Percentiles rank a stretch among this genome's conserved stretches.
Evolutionary conservation across 2,888 invertebrate genomes (phyloP).

Genomic region (Hypolimnas misippus): DNA sequence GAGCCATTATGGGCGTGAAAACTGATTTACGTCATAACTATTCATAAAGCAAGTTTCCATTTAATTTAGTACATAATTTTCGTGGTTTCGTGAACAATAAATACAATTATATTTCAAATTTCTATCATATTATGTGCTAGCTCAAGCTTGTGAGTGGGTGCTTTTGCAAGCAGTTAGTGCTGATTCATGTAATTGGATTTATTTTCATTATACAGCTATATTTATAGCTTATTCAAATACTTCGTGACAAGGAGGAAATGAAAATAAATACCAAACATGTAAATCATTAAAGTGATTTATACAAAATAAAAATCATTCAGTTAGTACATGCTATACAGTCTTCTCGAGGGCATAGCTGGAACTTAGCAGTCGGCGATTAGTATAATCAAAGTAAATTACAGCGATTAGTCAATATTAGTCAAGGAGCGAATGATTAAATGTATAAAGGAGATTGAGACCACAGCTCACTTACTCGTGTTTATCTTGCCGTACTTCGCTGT

Average conservation of each 20-base stretch:
- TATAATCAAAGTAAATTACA: constrained; percentile 67
- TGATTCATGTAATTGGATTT: constrained; percentile 57
- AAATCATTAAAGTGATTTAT: constrained; percentile 33
- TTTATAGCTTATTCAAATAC: neutral
- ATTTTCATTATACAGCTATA: constrained; percentile 50
- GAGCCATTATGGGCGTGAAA: constrained; percentile 22
- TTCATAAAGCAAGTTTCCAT: constrained; percentile 40
- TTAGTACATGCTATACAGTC: constrained; percentile 72
- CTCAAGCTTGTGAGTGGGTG: constrained; percentile 70
- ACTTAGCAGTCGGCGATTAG: constrained; percentile 68
- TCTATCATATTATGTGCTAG: constrained; percentile 54
- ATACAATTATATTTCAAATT: constrained; percentile 43
- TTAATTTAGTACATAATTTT: constrained; percentile 24
- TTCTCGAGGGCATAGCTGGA: constrained; percentile 63
- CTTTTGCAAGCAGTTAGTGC: constrained; percentile 79
- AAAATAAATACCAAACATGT: constrained; percentile 54
- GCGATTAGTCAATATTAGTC: constrained; percentile 79
- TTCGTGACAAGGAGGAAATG: constrained; percentile 23
- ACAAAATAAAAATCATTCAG: constrained; percentile 45
- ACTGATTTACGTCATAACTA: constrained; percentile 39
- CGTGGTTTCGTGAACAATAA: constrained; percentile 38
- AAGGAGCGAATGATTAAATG: constrained; percentile 74
- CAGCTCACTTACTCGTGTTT: constrained; percentile 83
- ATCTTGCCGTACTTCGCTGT: constrained; percentile 81
- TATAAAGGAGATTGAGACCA: constrained; percentile 78